Conservation (phyloP, 2,113 vertebrate genomes). For the Holacanthus passer region DNA sequence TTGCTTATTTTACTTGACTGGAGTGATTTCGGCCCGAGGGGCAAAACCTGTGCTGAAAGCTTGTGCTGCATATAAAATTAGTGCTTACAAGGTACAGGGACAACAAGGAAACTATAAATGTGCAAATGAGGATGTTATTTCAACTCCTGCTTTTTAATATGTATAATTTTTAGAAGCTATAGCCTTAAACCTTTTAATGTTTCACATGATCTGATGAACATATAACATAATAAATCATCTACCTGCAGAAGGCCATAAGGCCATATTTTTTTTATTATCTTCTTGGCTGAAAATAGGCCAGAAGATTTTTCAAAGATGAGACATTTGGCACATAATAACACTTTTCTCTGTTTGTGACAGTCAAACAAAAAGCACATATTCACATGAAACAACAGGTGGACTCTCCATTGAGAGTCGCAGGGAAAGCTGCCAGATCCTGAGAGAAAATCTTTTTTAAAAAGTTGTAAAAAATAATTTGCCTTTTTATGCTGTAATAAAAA, state of each 20-base stretch:
- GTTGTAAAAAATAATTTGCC: background rate
- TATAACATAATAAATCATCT: background rate
- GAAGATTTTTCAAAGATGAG: background rate
- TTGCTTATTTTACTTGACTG: slow-evolving; percentile 73
- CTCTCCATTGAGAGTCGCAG: background rate
- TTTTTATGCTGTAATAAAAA: background rate
- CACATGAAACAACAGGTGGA: background rate
- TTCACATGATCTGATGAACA: background rate
- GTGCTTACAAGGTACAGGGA: slow-evolving; percentile 36
- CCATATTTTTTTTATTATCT: too few relatives aligned
- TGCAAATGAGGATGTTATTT: slow-evolving; percentile 8
- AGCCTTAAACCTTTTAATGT: background rate
- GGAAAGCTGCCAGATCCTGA: too few relatives aligned
- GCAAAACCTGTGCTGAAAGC: slow-evolving; percentile 54
- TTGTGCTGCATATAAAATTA: slow-evolving; percentile 53
- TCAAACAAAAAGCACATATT: too few relatives aligned
- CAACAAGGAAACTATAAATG: slow-evolving; percentile 23
- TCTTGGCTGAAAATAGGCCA: background rate
- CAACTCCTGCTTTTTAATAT: slow-evolving; percentile 18
- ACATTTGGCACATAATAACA: too few relatives aligned
- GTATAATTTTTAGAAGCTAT: slow-evolving; percentile 7
- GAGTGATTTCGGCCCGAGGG: slow-evolving; percentile 54
- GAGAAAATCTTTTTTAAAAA: too few relatives aligned
- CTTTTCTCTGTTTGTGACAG: background rate
- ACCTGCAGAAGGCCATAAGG: too few relatives aligned